Conservation (phyloP, 1,140 invertebrate species). For the Cotesia glomerata region DNA sequence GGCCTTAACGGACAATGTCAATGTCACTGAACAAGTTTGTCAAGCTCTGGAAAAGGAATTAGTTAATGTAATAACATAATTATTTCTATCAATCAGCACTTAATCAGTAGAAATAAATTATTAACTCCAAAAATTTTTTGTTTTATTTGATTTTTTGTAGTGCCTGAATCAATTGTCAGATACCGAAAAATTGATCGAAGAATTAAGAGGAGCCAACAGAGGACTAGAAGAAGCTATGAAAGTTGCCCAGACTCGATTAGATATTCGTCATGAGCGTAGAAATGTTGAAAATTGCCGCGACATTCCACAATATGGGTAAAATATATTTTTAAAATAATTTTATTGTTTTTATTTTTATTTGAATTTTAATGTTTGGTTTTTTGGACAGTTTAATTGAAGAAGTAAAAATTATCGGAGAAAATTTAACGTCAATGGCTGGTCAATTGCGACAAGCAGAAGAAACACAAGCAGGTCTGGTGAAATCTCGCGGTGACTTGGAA, state of each 20-base stretch:
- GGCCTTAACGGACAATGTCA: slow-evolving; percentile 70
- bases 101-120: not conserved
- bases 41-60: slow-evolving; percentile 73
- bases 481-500: slow-evolving; percentile 69
- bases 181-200: slow-evolving; percentile 72
- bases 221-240: slow-evolving; percentile 77
- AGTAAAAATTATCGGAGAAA: slow-evolving; percentile 72
- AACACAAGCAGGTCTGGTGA: slow-evolving; percentile 67
- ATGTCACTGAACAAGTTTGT: slow-evolving; percentile 71
- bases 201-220: slow-evolving; percentile 67
- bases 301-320: slow-evolving; percentile 69
- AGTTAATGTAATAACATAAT: slow-evolving; percentile 57
- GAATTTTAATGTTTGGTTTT: slow-evolving; percentile 7
- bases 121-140: slow-evolving; percentile 25
- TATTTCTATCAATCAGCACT: too few relatives aligned
- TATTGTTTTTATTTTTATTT: not conserved
- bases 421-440: slow-evolving; percentile 67
- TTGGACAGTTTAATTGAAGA: slow-evolving; percentile 71
- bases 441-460: slow-evolving; percentile 69
- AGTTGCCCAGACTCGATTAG: slow-evolving; percentile 77
- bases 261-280: slow-evolving; percentile 69
- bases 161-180: slow-evolving; percentile 71
- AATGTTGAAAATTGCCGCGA: slow-evolving; percentile 78
- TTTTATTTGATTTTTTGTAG: too few relatives aligned
- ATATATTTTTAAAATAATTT: not conserved